These are phyloP conservation scores for Hermetia illucens DNA, from an alignment of 1,140 invertebrate species.

Conservation along the genomic window DNA sequence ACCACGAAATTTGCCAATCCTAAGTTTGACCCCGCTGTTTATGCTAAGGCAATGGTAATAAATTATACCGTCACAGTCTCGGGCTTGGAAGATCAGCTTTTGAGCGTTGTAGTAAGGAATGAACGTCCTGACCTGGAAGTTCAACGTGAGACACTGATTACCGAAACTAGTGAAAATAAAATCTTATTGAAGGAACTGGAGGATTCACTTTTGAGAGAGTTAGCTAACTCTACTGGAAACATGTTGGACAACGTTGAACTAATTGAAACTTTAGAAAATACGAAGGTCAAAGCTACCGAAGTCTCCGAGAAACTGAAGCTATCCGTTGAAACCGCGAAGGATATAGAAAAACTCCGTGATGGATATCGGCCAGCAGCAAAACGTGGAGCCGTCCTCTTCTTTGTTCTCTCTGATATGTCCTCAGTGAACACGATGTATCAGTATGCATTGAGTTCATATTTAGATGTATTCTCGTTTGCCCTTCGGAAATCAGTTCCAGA, in stretches of 20 bases:
- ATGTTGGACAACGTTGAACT: slow-evolving; percentile 83
- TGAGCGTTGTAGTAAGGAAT: slow-evolving; percentile 71
- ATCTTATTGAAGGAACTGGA: slow-evolving; percentile 66
- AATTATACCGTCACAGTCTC: slow-evolving; percentile 79
- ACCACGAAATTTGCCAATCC: slow-evolving; percentile 82
- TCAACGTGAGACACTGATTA: slow-evolving; percentile 64
- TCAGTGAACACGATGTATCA: slow-evolving; percentile 82
- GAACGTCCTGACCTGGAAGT: slow-evolving; percentile 76
- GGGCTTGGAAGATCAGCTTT: slow-evolving; percentile 75
- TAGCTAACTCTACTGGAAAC: slow-evolving; percentile 71
- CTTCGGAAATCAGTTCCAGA: slow-evolving; percentile 65
- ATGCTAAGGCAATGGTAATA: slow-evolving; percentile 74
- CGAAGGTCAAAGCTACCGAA: slow-evolving; percentile 68
- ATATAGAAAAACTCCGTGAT: slow-evolving; percentile 69
- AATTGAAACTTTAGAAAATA: slow-evolving; percentile 73
- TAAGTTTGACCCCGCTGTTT: slow-evolving; percentile 65
- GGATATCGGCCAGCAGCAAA: slow-evolving; percentile 68
- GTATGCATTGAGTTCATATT: slow-evolving; percentile 66
- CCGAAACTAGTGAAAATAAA: slow-evolving; percentile 76
- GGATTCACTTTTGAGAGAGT: slow-evolving; percentile 63
- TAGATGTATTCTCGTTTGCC: slow-evolving; percentile 67
- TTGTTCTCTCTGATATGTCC: slow-evolving; percentile 75
- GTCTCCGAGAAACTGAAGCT: slow-evolving; percentile 58
- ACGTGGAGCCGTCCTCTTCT: slow-evolving; percentile 77
- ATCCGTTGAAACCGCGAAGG: slow-evolving; percentile 51